Evolutionary conservation across 1,140 invertebrate species (phyloP).

Genomic region (Drosophila guanche): DNA sequence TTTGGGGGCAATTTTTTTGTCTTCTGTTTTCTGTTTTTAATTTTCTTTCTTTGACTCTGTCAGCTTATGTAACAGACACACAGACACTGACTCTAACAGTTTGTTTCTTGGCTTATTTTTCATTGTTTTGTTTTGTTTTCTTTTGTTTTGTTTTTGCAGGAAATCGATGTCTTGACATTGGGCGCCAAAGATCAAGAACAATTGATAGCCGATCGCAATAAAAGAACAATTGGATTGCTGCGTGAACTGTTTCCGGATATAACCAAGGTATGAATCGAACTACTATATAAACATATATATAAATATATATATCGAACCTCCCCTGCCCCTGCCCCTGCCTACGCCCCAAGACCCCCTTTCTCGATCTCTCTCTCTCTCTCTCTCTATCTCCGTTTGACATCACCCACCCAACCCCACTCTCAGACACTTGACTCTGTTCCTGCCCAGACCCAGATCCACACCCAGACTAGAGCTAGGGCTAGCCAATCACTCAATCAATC

Average conservation of each 20-base stretch:
- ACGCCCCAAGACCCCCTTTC: background rate
- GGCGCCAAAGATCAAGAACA: constrained; percentile 84
- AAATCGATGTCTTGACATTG: constrained; percentile 85
- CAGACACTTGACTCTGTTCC: background rate
- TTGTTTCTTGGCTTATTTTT: constrained; percentile 2
- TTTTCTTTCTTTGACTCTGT: constrained; percentile 17
- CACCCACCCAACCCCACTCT: background rate
- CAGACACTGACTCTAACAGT: background rate
- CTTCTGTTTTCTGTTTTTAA: constrained; percentile 22
- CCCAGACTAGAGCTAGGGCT: constrained; percentile 13
- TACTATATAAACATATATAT: background rate
- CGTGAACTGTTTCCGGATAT: constrained; percentile 89
- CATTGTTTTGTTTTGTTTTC: constrained; percentile 6
- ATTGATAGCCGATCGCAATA: constrained; percentile 87
- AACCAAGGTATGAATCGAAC: constrained; percentile 86
- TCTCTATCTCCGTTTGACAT: background rate
- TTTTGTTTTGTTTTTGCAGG: constrained; percentile 81
- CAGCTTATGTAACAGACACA: too few species aligned
- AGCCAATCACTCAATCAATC: constrained; percentile 10
- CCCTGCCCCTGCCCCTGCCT: constrained; percentile 2
- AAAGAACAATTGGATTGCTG: constrained; percentile 90
- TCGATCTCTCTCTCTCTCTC: background rate
- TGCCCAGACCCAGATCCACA: too few species aligned
- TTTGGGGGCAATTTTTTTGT: constrained; percentile 36
- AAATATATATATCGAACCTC: constrained; percentile 18